Evolutionary conservation across 2,888 invertebrate species (phyloP).

Genomic region (Podotricha telesiphe): DNA sequence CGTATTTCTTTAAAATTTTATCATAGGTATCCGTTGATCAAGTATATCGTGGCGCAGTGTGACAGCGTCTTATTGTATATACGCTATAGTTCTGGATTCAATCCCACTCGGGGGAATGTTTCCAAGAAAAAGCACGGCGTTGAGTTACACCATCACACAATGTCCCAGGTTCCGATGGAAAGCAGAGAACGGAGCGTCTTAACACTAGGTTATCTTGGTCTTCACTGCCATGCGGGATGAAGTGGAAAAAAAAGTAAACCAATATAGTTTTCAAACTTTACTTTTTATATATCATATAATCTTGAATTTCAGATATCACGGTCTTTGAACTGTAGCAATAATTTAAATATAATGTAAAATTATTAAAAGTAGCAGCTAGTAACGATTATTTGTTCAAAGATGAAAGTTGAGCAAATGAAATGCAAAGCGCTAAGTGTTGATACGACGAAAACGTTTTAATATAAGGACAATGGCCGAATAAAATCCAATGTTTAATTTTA

Average conservation of each 20-base stretch:
- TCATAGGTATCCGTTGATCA: too few relatives aligned
- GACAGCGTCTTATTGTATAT: too few relatives aligned
- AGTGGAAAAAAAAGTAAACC: neutral
- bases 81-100: too few relatives aligned
- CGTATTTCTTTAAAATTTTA: too few relatives aligned
- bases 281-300: neutral
- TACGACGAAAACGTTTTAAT: neutral
- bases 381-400: neutral
- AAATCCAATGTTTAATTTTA: neutral
- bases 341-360: neutral
- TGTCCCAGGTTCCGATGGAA: too few relatives aligned
- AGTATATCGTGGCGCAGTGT: too few relatives aligned
- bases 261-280: neutral
- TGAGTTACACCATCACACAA: too few relatives aligned
- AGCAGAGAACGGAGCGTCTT: too few relatives aligned
- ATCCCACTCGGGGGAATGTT: too few relatives aligned
- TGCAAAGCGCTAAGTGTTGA: neutral
- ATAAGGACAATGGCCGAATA: conserved; percentile 6
- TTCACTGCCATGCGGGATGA: too few relatives aligned
- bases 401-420: neutral
- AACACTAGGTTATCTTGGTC: too few relatives aligned
- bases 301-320: neutral
- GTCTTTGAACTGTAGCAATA: neutral
- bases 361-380: conserved; percentile 1
- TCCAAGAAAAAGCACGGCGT: too few relatives aligned